These are phyloP conservation scores for Sycophila texana DNA, from an alignment of 2,888 invertebrate species.

Conservation along the genomic window DNA sequence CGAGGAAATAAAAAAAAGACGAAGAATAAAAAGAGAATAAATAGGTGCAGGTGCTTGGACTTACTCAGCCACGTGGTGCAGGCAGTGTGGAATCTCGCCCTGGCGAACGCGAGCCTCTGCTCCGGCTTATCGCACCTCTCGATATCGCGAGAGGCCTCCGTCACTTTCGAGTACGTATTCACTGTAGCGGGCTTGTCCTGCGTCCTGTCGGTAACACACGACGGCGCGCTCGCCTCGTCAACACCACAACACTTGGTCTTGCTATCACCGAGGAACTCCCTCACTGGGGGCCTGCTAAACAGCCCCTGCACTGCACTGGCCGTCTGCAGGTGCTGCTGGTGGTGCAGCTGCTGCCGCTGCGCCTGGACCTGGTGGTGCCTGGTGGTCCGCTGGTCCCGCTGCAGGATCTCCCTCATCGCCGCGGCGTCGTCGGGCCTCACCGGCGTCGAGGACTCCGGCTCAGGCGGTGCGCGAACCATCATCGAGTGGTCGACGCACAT, in stretches of 20 bases:
- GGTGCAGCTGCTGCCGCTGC: neutral
- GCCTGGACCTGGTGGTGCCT: constrained; percentile 59
- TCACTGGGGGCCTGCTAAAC: constrained; percentile 10
- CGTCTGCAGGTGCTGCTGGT: constrained; percentile 21
- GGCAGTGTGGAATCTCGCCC: constrained; percentile 55
- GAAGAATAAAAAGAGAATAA: neutral
- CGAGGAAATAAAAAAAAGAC: neutral
- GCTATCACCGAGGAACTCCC: constrained; percentile 18
- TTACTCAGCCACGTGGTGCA: constrained; percentile 73
- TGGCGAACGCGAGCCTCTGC: neutral
- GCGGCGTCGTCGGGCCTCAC: constrained; percentile 62
- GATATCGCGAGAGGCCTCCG: constrained; percentile 49
- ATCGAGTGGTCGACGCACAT: neutral
- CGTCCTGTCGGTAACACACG: no score
- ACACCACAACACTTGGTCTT: constrained; percentile 25
- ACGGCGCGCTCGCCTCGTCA: constrained; percentile 6
- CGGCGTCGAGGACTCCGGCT: neutral
- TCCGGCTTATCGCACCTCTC: constrained; percentile 47
- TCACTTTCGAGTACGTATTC: constrained; percentile 56
- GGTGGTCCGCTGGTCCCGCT: constrained; percentile 72
- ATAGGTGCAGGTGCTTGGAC: constrained; percentile 58
- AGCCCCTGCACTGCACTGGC: constrained; percentile 33
- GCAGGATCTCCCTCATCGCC: constrained; percentile 69
- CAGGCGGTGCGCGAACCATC: neutral
- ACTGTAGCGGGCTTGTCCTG: constrained; percentile 37